Base-by-base conservation (phyloP, 2,797 vertebrate species). In the Leptodactylus fallax region DNA sequence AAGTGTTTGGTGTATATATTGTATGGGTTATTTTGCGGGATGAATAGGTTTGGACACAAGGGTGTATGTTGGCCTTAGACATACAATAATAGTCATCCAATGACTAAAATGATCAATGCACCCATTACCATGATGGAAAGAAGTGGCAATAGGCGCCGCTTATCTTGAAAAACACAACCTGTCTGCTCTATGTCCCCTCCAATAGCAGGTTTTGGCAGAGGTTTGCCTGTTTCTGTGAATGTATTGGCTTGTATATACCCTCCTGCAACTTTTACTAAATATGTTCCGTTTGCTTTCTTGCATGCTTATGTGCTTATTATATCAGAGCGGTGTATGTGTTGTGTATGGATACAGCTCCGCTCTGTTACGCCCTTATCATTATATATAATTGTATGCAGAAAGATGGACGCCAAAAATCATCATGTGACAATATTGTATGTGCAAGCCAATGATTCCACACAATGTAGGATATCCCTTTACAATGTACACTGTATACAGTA, bases 11-110 rank as follows among this genome's bases (percentile, higher is more conserved):
- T 61, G 61, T 55, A 19, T 63, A 61, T 56, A 61, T 65, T 25
- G 23, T 53, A 45, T n/a, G 49, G 49, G 55, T n/a, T 60, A 72
- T 83, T 77, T 84, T 63, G 55, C 56, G 81, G 67, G 82, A 76
- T 58, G 25, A 56, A 60, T 53, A 81, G n/a, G 55, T 36, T 36
- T 36, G 36, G 36, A 36, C 36, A 36, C 4, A 36, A 1, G 36
- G 4, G n/a, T 11, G 14, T 67, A 27, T 27, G 12, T 67, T 25
- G 63, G 63, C 23, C 8, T 27, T 9, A 23, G n/a, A 65, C 61
- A 36, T 45, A 45, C 4, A 36, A 71, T 17, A 71, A 45, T 45
- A 36, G 27, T 36, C 16, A 71, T 9, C 67, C 36, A 19, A 27
- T 12, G 27, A 14, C 8, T 69, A 6, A 14, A 27, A 36, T 69